A percentile compares a stretch with the other conserved stretches of the same genome.
Conservation (phyloP, 2,113 vertebrate genomes). For the Lamprotornis superbus region DNA sequence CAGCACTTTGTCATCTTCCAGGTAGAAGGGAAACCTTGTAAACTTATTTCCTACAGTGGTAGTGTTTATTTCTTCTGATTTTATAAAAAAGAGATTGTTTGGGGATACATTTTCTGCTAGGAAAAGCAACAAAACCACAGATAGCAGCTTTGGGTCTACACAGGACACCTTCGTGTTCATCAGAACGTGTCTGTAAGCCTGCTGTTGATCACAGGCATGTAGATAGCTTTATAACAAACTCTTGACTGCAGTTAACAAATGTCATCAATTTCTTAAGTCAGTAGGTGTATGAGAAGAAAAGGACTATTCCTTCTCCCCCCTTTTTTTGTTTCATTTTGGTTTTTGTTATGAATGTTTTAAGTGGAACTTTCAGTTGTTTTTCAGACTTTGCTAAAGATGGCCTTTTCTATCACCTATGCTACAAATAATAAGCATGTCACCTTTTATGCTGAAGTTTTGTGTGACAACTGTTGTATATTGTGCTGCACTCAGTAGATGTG, state of each 20-base stretch:
- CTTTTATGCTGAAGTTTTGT: not conserved
- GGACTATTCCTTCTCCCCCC: not conserved
- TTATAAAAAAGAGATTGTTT: not conserved
- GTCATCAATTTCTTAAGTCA: not conserved
- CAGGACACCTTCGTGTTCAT: not conserved
- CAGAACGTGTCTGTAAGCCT: not conserved
- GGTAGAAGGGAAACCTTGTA: not conserved
- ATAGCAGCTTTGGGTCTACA: not conserved
- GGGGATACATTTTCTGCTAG: not conserved
- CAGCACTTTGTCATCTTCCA: not conserved
- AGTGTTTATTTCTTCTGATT: not conserved
- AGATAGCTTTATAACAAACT: not conserved
- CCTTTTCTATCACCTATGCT: not conserved
- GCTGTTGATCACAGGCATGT: fast-evolving
- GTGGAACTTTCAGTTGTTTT: not conserved
- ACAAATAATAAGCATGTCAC: not conserved
- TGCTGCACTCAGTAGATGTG: not conserved
- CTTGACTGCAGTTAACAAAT: not conserved
- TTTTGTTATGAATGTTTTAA: not conserved
- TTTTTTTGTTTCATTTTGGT: not conserved
- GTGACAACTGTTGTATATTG: not conserved
- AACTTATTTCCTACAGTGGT: not conserved
- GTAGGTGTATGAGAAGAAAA: not conserved
- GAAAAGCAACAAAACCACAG: not conserved
- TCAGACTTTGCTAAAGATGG: not conserved